phyloP scores from a whole-genome alignment of 30 jellyfish, hydroid and myxozoan genomes.

The Rhopilema esculentum region DNA sequence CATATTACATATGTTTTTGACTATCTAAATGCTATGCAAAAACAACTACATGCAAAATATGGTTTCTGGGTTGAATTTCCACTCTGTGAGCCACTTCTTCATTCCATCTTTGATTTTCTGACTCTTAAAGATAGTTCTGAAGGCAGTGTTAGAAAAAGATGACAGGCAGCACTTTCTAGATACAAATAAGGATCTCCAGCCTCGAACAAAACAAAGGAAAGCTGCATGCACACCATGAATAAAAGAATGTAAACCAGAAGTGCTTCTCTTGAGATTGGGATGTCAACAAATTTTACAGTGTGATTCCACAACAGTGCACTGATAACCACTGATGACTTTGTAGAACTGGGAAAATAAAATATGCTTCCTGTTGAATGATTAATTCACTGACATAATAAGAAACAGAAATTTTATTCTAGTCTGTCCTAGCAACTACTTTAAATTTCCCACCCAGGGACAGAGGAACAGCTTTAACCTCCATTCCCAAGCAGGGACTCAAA shows the following conservation, averaged over 20 bases:
- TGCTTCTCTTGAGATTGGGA: slow-evolving; percentile 35
- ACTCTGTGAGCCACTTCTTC: too few species aligned
- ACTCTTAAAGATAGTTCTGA: slow-evolving; percentile 9
- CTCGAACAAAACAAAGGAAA: not conserved
- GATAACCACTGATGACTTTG: slow-evolving; percentile 58
- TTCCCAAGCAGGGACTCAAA: too few species aligned
- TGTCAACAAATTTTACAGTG: not conserved
- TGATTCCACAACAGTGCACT: slow-evolving; percentile 47
- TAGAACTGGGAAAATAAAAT: slow-evolving; percentile 44
- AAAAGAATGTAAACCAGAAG: slow-evolving; percentile 20
- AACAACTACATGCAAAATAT: too few species aligned
- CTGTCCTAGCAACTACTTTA: too few species aligned
- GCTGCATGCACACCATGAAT: slow-evolving; percentile 43
- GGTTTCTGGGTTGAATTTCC: too few species aligned
- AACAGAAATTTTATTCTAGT: too few species aligned
- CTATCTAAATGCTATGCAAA: too few species aligned
- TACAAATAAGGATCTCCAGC: slow-evolving; percentile 29
- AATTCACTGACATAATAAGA: too few species aligned
- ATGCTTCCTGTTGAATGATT: too few species aligned
- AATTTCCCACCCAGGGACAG: too few species aligned
- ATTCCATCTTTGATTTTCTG: slow-evolving; percentile 30
- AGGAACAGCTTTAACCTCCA: too few species aligned
- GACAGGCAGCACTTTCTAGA: slow-evolving; percentile 15
- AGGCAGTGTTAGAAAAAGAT: slow-evolving; percentile 40
- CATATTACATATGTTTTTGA: too few species aligned